Evolutionary conservation across 2,797 vertebrate genomes (phyloP).

Genomic region (Choloepus didactylus): DNA sequence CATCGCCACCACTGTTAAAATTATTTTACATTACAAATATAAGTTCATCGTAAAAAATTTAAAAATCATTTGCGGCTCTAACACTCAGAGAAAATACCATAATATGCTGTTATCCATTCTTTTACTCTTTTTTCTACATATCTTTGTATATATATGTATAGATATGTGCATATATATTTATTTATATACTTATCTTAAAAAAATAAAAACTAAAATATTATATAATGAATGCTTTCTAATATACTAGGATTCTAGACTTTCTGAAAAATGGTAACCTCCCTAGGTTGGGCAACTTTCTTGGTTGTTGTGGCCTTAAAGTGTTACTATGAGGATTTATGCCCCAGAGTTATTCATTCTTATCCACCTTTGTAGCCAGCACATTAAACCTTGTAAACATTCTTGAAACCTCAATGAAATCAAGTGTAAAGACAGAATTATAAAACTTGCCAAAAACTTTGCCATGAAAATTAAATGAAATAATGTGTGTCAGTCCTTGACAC

Average conservation of each 20-base stretch:
- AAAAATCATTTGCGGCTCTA: neutral
- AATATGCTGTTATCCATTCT: neutral
- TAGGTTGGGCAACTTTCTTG: neutral
- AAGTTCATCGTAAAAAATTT: neutral
- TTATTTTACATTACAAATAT: neutral
- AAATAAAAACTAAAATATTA: slow-evolving; percentile 61
- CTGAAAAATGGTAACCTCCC: neutral
- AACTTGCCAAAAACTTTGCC: slow-evolving; percentile 12
- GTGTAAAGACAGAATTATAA: slow-evolving; percentile 12
- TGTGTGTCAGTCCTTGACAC: neutral
- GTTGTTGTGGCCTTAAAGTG: neutral
- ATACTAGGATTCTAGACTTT: slow-evolving; percentile 26
- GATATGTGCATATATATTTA: neutral
- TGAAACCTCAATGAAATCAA: neutral
- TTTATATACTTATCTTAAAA: neutral
- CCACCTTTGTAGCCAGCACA: neutral
- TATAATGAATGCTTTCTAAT: slow-evolving; percentile 22
- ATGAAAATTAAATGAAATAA: slow-evolving; percentile 22
- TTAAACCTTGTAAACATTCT: neutral
- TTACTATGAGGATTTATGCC: neutral
- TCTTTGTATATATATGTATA: neutral
- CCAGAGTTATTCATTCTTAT: neutral
- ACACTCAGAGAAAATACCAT: neutral
- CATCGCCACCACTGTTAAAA: neutral
- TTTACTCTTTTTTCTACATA: neutral